phyloP scores from a whole-genome alignment of 2,797 vertebrate species.

The Phoxinus dragarum region DNA sequence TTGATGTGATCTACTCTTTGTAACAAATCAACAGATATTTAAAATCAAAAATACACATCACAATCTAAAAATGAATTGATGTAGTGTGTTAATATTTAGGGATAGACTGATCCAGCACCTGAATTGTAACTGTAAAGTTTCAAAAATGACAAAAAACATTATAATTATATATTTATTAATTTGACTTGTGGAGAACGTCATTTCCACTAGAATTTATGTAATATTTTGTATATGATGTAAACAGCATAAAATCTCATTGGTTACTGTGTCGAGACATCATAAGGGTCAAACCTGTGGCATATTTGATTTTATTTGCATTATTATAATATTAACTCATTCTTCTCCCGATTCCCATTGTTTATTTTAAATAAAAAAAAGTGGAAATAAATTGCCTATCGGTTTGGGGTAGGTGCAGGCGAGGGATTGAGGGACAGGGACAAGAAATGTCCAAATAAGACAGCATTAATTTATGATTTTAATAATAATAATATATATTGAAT shows the following conservation, averaged over 20 bases:
- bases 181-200: background rate
- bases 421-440: background rate
- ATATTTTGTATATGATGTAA: background rate
- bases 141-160: background rate
- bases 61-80: background rate
- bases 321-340: background rate
- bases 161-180: background rate
- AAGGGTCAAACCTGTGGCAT: background rate
- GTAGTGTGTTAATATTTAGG: background rate
- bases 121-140: background rate
- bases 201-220: background rate
- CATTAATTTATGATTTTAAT: background rate
- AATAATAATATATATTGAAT: background rate
- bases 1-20: slow-evolving; percentile 40
- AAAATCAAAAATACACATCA: background rate
- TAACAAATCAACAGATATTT: slow-evolving; percentile 27
- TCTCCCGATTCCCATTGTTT: background rate
- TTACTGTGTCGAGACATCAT: background rate
- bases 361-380: background rate
- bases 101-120: background rate
- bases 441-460: background rate
- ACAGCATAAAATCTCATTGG: background rate
- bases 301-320: background rate
- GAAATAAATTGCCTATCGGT: background rate
- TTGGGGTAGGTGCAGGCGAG: background rate